phyloP scores from a whole-genome alignment of 2,888 invertebrate species.

The Hypselothyrea guttata region DNA sequence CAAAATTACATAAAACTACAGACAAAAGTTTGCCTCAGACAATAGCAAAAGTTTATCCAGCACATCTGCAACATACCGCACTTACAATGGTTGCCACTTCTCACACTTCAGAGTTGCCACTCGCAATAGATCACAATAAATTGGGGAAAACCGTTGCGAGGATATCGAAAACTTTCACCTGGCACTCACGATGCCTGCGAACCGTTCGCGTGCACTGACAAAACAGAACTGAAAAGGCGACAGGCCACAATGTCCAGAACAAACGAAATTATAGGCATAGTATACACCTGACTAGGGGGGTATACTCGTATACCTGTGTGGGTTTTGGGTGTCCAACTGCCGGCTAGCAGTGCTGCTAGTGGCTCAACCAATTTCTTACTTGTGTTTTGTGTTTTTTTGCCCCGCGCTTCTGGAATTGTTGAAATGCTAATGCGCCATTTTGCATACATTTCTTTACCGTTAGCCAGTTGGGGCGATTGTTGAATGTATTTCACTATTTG shows the following conservation, averaged over 20 bases:
- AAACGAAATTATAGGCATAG: constrained; percentile 61
- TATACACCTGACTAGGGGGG: constrained; percentile 8
- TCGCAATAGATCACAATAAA: neutral
- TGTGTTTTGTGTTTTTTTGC: constrained; percentile 15
- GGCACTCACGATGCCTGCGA: constrained; percentile 27
- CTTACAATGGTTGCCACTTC: constrained; percentile 44
- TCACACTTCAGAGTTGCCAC: neutral
- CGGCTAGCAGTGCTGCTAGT: constrained; percentile 3
- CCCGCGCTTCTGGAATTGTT: constrained; percentile 54
- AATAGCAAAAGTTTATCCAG: constrained; percentile 38
- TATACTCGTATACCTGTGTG: constrained; percentile 18
- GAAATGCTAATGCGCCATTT: constrained; percentile 77
- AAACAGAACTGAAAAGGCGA: constrained; percentile 60
- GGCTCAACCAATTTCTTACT: constrained; percentile 62
- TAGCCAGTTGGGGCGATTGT: constrained; percentile 43
- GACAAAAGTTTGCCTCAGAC: constrained; percentile 31
- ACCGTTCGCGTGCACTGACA: constrained; percentile 67
- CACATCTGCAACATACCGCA: constrained; percentile 58
- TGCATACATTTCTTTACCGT: constrained; percentile 64
- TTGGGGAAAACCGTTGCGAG: neutral
- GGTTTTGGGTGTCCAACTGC: neutral
- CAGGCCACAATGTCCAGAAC: constrained; percentile 47
- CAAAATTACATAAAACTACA: constrained; percentile 49
- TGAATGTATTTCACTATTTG: constrained; percentile 1
- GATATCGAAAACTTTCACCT: constrained; percentile 3